Base-by-base conservation (phyloP, 1,140 invertebrate genomes). In the Hormaphis cornu region DNA sequence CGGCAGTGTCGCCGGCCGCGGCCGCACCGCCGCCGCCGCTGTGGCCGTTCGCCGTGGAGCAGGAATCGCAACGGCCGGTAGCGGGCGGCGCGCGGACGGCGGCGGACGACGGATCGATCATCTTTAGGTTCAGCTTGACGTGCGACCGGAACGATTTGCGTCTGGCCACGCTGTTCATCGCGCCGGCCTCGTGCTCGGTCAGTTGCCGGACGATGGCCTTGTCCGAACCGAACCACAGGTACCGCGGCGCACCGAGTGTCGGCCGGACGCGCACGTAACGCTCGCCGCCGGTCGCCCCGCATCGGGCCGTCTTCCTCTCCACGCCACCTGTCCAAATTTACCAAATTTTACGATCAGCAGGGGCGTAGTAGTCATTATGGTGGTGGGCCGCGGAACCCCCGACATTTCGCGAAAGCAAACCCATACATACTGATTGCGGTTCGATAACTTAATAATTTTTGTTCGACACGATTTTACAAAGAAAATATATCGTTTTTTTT, bases 211-310 rank as follows among this genome's bases (percentile, higher is more conserved):
- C 56, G 42, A 71, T 73, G 9, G 69, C 61, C 24, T 66, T 66
- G 16, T 72, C 69, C 28, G 66, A 72, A 6, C 72, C 70, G 52
- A 74, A 71, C 48, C 70, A 70, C 37, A 73, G 33, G 35, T 70
- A 63, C 16, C 70, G 50, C 6, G 72, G 71, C 9, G 72, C 63
- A 14, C 70, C 70, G 8, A 71, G 50, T 9, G 52, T 35, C 10
- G 73, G 72, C 42, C 74, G 75, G 24, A 80, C 59, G 24, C 78
- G 72, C 14, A 78, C 75, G 26, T 79, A 74, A 18, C 79, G 73
- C 72, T 80, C 79, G 14, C 79, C 79, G 16, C 79, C 79, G 14
- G 79, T 80, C 72, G 79, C 78, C 10, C 80, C 76, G 5, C 78
- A 77, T 58, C 77, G 76, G 72, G 78, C 80, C 48, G 78, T 75